phyloP scores from a whole-genome alignment of 30 jellyfish, hydroid and myxozoan genomes.

The Turritopsis rubra region DNA sequence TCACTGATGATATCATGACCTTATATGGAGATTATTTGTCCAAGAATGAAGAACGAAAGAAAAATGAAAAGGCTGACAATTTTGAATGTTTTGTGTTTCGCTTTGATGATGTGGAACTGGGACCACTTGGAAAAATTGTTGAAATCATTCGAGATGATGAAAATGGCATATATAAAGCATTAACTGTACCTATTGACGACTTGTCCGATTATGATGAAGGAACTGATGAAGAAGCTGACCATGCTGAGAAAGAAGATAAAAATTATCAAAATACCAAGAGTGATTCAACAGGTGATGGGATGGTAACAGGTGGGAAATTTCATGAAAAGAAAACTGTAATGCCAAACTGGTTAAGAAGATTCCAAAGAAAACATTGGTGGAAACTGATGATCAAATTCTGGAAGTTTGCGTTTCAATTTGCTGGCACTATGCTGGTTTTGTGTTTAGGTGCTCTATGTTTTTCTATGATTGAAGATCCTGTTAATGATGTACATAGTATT shows the following conservation, averaged over 20 bases:
- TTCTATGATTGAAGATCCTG: constrained; percentile 6
- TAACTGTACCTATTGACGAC: not conserved
- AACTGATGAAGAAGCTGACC: not conserved
- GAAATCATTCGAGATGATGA: not conserved
- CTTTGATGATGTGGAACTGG: not conserved
- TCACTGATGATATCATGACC: not conserved
- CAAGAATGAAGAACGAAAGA: not conserved
- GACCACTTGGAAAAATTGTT: not conserved
- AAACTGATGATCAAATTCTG: not conserved
- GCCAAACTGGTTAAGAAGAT: not conserved
- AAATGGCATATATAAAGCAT: not conserved
- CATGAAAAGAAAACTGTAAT: not conserved
- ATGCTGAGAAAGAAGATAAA: not conserved
- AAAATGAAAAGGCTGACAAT: not conserved
- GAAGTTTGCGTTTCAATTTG: constrained; percentile 3
- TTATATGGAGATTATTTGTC: not conserved
- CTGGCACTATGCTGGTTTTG: constrained; percentile 7
- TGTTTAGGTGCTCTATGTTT: constrained; percentile 9
- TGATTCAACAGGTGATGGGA: not conserved
- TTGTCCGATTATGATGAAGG: not conserved
- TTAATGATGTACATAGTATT: not conserved
- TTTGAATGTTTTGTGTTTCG: not conserved
- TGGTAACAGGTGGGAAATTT: not conserved
- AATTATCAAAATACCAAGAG: not conserved
- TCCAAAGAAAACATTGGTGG: constrained; percentile 10